Evolutionary conservation across 2,888 invertebrate species (phyloP).

Genomic region (Deilephila elpenor): DNA sequence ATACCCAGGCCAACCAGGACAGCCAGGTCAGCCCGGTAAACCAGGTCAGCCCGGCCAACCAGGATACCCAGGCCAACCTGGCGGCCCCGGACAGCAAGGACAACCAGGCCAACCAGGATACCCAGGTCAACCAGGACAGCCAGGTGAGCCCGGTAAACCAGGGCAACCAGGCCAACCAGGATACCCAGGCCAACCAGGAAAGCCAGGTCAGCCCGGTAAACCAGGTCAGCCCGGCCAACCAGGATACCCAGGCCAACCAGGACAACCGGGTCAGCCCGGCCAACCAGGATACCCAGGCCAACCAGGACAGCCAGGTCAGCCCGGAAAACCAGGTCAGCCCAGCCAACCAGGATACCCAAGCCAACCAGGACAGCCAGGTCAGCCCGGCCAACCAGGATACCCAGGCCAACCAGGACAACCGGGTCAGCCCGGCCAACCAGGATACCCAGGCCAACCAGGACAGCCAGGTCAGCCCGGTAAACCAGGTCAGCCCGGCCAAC

Average conservation of each 20-base stretch:
- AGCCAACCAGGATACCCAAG: constrained; percentile 45
- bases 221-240: constrained; percentile 51
- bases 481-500: constrained; percentile 32
- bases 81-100: constrained; percentile 73
- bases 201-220: constrained; percentile 50
- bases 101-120: constrained; percentile 42
- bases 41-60: constrained; percentile 57
- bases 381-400: constrained; percentile 49
- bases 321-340: constrained; percentile 46
- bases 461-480: constrained; percentile 29
- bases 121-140: constrained; percentile 40
- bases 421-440: constrained; percentile 59
- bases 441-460: constrained; percentile 44
- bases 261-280: constrained; percentile 43
- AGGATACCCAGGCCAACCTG: constrained; percentile 36
- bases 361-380: constrained; percentile 74
- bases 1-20: constrained; percentile 36
- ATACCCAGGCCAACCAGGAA: constrained; percentile 43
- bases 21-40: constrained; percentile 35
- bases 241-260: constrained; percentile 48
- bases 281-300: constrained; percentile 37
- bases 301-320: constrained; percentile 40
- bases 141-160: constrained; percentile 40
- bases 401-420: constrained; percentile 49
- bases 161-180: constrained; percentile 39